Percentiles rank a stretch among this genome's conserved stretches.
Conservation (phyloP, 2,888 invertebrate genomes). For the Tethea ocularis region DNA sequence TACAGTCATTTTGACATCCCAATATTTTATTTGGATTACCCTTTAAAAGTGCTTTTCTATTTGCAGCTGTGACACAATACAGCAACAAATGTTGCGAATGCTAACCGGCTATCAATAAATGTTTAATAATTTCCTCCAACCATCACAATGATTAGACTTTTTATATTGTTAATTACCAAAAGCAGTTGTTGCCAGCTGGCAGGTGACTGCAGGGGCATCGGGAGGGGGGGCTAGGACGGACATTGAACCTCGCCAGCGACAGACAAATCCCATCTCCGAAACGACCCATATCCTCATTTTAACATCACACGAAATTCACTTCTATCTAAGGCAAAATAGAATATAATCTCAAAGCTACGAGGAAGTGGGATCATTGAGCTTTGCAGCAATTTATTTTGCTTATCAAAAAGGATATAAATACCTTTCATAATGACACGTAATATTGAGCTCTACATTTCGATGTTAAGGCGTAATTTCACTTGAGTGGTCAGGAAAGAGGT, state of each 20-base stretch:
- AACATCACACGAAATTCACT: constrained; percentile 37
- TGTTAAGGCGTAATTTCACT: constrained; percentile 29
- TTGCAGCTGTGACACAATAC: too few species aligned
- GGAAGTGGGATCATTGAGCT: constrained; percentile 79
- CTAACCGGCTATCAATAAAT: constrained; percentile 16
- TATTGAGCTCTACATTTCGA: constrained; percentile 28
- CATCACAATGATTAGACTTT: constrained; percentile 59
- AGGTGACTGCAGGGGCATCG: constrained; percentile 44
- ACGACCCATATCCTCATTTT: constrained; percentile 42
- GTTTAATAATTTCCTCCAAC: constrained; percentile 54
- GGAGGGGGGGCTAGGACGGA: constrained; percentile 75
- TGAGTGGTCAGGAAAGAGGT: constrained; percentile 42
- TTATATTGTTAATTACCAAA: constrained; percentile 75
- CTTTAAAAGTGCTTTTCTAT: too few species aligned
- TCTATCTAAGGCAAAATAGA: constrained; percentile 37
- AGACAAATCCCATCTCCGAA: constrained; percentile 37
- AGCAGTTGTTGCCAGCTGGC: constrained; percentile 55
- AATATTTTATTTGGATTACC: too few species aligned
- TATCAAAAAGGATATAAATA: constrained; percentile 50
- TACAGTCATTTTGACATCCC: too few species aligned
- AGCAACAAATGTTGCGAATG: constrained; percentile 8
- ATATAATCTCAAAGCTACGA: constrained; percentile 40
- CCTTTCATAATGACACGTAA: constrained; percentile 20
- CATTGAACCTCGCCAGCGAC: constrained; percentile 69
- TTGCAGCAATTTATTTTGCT: constrained; percentile 65